phyloP scores from a whole-genome alignment of 37 sponge, comb jelly and placozoan species.

The Spongia lamella region DNA sequence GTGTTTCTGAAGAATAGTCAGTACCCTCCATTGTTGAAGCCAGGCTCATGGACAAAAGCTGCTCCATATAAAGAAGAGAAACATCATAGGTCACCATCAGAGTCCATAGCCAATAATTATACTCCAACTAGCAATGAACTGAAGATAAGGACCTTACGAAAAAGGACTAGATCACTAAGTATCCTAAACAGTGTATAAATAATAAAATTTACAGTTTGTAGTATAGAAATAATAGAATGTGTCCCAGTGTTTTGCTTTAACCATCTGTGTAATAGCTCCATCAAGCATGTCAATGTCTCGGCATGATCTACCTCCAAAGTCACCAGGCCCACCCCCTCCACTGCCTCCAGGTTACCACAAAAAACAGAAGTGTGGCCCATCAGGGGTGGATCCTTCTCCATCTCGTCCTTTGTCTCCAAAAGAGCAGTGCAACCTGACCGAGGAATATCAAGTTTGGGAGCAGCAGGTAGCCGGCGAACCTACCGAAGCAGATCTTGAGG shows the following conservation, averaged over 20 bases:
- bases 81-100: constrained; percentile 82
- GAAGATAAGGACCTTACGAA: constrained; percentile 68
- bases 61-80: constrained; percentile 92
- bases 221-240: too few relatives aligned
- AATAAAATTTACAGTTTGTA: too few relatives aligned
- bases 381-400: constrained; percentile 23
- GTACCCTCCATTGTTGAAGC: constrained; percentile 87
- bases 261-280: constrained; percentile 8
- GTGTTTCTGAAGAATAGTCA: constrained; percentile 68
- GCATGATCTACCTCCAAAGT: constrained; percentile 16
- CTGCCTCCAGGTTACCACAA: constrained; percentile 64
- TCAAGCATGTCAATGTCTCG: not conserved
- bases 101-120: constrained; percentile 94
- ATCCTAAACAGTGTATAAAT: not conserved
- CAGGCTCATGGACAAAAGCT: constrained; percentile 84
- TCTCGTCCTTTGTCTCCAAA: constrained; percentile 76
- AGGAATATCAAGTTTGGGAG: constrained; percentile 41
- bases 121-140: constrained; percentile 81
- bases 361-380: constrained; percentile 26
- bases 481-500: constrained; percentile 67
- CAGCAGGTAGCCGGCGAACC: constrained; percentile 36
- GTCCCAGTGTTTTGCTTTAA: not conserved
- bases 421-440: constrained; percentile 61
- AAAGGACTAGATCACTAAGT: constrained; percentile 56
- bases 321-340: constrained; percentile 44